These are phyloP conservation scores for Megaceryle alcyon DNA, from an alignment of 2,797 vertebrate genomes.

Conservation along the genomic window DNA sequence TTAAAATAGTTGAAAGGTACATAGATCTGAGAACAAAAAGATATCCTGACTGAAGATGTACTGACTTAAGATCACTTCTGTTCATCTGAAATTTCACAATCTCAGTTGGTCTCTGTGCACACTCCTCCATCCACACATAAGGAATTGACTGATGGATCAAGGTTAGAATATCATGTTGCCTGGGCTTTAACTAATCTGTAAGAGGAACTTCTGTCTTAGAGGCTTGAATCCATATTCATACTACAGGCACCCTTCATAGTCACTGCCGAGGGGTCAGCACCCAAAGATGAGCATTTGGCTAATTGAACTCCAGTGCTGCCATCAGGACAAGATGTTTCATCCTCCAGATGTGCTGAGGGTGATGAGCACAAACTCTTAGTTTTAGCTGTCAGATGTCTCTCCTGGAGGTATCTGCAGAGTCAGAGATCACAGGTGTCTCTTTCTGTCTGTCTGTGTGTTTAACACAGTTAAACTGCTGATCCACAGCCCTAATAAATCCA, in stretches of 20 bases:
- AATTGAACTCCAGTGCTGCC: background rate
- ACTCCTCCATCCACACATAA: rapidly evolving
- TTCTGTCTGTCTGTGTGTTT: background rate
- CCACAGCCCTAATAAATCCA: background rate
- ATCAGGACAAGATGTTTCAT: background rate
- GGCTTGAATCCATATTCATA: background rate
- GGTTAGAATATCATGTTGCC: background rate
- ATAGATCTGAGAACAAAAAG: background rate
- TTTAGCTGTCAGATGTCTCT: background rate
- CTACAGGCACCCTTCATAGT: background rate
- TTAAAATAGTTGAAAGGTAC: background rate
- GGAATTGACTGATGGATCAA: background rate
- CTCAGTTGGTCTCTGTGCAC: background rate
- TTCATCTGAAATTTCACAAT: background rate
- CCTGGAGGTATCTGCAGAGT: background rate
- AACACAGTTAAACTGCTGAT: background rate
- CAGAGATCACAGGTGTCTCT: background rate
- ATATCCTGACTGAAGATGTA: background rate
- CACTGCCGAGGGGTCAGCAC: background rate
- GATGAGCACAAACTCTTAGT: background rate
- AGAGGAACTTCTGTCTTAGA: background rate
- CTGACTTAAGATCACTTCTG: background rate
- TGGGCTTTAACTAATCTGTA: background rate
- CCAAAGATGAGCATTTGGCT: background rate
- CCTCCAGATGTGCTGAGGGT: background rate